Evolutionary conservation across 1,140 invertebrate genomes (phyloP).

Genomic region (Procambarus clarkii): DNA sequence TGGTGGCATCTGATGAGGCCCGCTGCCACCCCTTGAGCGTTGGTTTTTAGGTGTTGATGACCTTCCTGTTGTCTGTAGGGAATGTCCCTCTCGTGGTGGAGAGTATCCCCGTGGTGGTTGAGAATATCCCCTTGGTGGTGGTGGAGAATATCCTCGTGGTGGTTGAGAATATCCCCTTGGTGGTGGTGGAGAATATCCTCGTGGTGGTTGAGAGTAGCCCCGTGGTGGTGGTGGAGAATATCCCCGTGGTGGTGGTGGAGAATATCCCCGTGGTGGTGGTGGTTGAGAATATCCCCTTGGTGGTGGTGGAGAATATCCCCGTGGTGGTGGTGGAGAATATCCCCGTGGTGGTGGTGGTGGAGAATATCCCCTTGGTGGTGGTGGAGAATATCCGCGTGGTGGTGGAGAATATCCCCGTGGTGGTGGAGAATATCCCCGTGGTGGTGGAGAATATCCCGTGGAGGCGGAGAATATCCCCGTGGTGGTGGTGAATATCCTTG

Average conservation of each 20-base stretch:
- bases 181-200: neutral
- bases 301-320: neutral
- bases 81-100: too few relatives aligned
- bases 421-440: neutral
- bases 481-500: neutral
- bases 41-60: neutral
- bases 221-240: neutral
- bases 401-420: conserved; percentile 2
- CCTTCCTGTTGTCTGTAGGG: neutral
- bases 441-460: neutral
- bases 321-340: neutral
- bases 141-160: neutral
- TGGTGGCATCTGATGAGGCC: too few relatives aligned
- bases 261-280: too few relatives aligned
- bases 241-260: neutral
- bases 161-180: neutral
- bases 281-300: neutral
- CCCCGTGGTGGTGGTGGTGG: neutral
- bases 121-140: neutral
- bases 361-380: neutral
- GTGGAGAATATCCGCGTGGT: neutral
- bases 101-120: neutral
- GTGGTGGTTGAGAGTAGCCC: neutral
- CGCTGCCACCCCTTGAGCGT: too few relatives aligned
- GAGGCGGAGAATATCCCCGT: neutral